Percentiles rank a stretch among this genome's conserved stretches.
Conservation (phyloP, 2,888 invertebrate genomes). For the Protodeltote pygarga region DNA sequence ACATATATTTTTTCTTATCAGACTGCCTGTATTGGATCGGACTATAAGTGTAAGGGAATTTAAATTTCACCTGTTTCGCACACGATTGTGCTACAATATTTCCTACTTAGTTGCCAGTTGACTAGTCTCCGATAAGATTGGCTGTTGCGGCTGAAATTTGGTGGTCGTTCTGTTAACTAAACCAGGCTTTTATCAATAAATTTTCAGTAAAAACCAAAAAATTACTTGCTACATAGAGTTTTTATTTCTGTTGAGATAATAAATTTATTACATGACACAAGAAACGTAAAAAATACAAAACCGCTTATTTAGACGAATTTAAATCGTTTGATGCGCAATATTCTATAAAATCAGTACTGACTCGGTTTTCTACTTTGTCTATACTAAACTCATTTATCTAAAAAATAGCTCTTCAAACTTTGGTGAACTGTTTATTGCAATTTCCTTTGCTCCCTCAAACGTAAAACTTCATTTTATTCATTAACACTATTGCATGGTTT, state of each 20-base stretch:
- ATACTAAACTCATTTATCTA: conserved; percentile 30
- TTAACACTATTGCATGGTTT: conserved; percentile 18
- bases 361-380: conserved; percentile 13
- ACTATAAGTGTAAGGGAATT: no score
- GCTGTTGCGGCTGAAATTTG: no score
- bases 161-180: background rate
- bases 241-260: background rate
- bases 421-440: conserved; percentile 41
- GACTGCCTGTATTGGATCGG: no score
- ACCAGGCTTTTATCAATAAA: background rate
- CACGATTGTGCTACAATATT: no score
- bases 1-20: no score
- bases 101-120: no score
- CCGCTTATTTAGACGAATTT: background rate
- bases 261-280: no score
- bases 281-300: background rate
- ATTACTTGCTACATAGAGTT: background rate
- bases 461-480: conserved; percentile 36
- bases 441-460: conserved; percentile 33
- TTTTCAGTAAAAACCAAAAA: background rate
- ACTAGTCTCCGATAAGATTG: no score
- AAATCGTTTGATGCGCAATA: background rate
- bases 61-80: no score
- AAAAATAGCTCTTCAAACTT: conserved; percentile 35
- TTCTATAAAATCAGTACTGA: background rate